phyloP scores from a whole-genome alignment of 2,113 vertebrate genomes.

The Stigmatopora argus region DNA sequence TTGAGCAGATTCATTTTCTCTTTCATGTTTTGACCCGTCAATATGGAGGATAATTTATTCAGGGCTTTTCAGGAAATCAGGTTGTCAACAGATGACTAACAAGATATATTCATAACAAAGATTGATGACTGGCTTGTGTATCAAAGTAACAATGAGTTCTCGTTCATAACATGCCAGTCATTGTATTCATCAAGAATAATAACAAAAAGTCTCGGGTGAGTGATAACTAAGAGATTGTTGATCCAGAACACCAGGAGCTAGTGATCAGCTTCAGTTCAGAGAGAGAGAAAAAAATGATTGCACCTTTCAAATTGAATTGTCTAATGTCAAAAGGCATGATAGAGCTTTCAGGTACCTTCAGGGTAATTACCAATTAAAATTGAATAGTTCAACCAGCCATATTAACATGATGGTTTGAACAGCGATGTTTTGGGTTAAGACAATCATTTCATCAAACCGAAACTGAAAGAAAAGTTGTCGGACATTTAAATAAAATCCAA shows the following conservation, averaged over 20 bases:
- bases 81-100: constrained; percentile 32
- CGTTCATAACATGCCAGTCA: constrained; percentile 20
- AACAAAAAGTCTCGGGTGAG: constrained; percentile 5
- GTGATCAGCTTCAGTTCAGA: neutral
- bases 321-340: neutral
- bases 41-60: constrained; percentile 35
- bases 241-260: neutral
- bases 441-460: too few relatives aligned
- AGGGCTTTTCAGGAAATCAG: constrained; percentile 29
- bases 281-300: neutral
- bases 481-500: too few relatives aligned
- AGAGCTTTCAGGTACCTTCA: neutral
- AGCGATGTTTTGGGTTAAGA: too few relatives aligned
- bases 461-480: too few relatives aligned
- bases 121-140: constrained; percentile 23
- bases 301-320: neutral
- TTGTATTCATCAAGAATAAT: neutral
- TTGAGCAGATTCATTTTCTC: constrained; percentile 17
- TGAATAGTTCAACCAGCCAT: neutral
- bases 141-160: constrained; percentile 28
- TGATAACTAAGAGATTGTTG: constrained; percentile 13
- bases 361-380: neutral
- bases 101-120: constrained; percentile 21
- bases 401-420: too few relatives aligned
- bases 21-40: neutral